These are phyloP conservation scores for Acronicta psi DNA, from an alignment of 2,888 invertebrate genomes.

Conservation along the genomic window DNA sequence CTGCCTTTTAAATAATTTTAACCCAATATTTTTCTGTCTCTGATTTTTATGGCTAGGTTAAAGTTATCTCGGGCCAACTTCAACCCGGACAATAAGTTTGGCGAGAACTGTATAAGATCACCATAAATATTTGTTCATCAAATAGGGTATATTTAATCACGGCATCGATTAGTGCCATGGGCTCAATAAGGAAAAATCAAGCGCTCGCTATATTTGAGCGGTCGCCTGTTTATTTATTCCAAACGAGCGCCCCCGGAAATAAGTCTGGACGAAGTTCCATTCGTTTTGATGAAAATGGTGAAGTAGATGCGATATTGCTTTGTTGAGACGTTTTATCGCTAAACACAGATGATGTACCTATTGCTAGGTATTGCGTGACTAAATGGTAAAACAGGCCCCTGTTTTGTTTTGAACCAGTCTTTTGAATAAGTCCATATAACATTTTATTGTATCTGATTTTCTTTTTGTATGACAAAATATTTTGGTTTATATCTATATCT, in stretches of 20 bases:
- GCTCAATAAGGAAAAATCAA: conserved; percentile 79
- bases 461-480: too few relatives aligned
- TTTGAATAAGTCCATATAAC: too few relatives aligned
- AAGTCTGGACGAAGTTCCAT: conserved; percentile 76
- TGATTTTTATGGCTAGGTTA: too few relatives aligned
- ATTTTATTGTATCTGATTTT: too few relatives aligned
- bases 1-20: too few relatives aligned
- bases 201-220: conserved; percentile 67
- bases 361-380: not conserved
- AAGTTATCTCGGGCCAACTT: too few relatives aligned
- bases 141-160: conserved; percentile 70
- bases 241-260: conserved; percentile 79
- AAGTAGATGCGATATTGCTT: conserved; percentile 35
- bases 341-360: conserved; percentile 11
- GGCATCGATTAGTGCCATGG: conserved; percentile 72
- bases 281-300: conserved; percentile 37
- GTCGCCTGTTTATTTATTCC: conserved; percentile 81
- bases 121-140: conserved; percentile 54
- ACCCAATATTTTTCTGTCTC: too few relatives aligned
- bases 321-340: conserved; percentile 29
- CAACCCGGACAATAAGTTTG: too few relatives aligned
- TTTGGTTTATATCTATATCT: too few relatives aligned
- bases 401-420: too few relatives aligned
- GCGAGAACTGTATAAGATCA: too few relatives aligned
- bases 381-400: too few relatives aligned